Base-by-base conservation (phyloP, 2,888 invertebrate species). In the Tenthredo scrophulariae region DNA sequence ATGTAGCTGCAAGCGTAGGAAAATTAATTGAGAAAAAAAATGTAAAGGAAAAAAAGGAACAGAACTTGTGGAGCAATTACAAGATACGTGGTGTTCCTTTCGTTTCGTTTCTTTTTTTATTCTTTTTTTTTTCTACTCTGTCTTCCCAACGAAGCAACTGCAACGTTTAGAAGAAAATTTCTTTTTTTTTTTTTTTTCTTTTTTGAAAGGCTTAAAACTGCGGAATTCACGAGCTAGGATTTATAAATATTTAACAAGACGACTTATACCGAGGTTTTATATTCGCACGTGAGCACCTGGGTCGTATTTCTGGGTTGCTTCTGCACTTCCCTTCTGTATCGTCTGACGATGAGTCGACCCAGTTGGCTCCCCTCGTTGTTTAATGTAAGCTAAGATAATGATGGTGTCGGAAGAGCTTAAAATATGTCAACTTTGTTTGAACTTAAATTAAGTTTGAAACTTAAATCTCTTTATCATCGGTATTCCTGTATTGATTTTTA, bases 181-280 rank as follows among this genome's bases (percentile, higher is more conserved):
- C 7, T 6, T 37, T 37, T 37, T 37, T 37, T 6, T 37, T 37
- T 37, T 7, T 37, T 37, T 1, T 37, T 26, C 4, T 7, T 43
- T 1, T 7, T 7, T 6, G 50, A 10, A 77, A 15, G 37, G 15
- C 33, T 29, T 15, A 50, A 13, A 18, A 33, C 67, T 67, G 13
- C 67, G 3, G 18, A 67, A 67, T 10, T 67, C 33, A 67, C 33
- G 67, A 33, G 18, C 13, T 26, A 50, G 40, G 40, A 80, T 80
- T 80, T 40, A 62, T 80, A 80, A 80, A 80, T 80, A 80, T 80
- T 80, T 40, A 80, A 80, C 62, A 26, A 62, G 80, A 62, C 40
- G 33, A 40, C 62, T 37, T 80, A 37, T 58, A 62, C 80, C 22
- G 43, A 74, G 72, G 72, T 74, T 74, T 74, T 74, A 74, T 74